Percentiles rank a stretch among this genome's conserved stretches.
Evolutionary conservation across 2,888 invertebrate genomes (phyloP).

Genomic region (Drosophila seclusa): DNA sequence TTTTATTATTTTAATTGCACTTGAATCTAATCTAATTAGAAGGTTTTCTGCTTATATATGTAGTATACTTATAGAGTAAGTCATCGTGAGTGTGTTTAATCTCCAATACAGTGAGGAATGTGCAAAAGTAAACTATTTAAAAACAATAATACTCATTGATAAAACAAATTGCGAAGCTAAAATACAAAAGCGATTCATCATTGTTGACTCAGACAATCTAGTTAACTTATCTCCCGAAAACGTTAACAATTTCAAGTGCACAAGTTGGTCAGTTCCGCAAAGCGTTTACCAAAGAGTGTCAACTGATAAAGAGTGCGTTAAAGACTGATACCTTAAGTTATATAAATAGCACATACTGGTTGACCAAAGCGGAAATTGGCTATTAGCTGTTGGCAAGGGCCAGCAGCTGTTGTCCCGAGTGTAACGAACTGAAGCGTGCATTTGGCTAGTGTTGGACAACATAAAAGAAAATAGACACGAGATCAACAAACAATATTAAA

Average conservation of each 20-base stretch:
- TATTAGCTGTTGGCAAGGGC: constrained; percentile 53
- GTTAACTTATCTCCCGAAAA: constrained; percentile 28
- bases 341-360: constrained; percentile 46
- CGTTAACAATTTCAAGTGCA: constrained; percentile 35
- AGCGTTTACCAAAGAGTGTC: constrained; percentile 12
- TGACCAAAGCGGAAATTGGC: constrained; percentile 67
- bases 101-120: not conserved
- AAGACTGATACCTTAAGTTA: constrained; percentile 11
- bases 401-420: constrained; percentile 28
- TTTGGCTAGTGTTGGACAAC: constrained; percentile 60
- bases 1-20: not conserved
- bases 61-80: not conserved
- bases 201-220: constrained; percentile 1
- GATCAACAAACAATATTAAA: constrained; percentile 38
- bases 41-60: not conserved
- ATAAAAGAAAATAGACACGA: constrained; percentile 16
- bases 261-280: constrained; percentile 23
- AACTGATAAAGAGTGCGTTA: constrained; percentile 29
- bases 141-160: constrained; percentile 24
- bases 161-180: constrained; percentile 4
- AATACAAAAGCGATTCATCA: constrained; percentile 12
- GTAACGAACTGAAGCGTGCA: constrained; percentile 31
- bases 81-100: not conserved
- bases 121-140: not conserved
- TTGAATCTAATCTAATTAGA: not conserved